Evolutionary conservation across 2,888 invertebrate species (phyloP).

Genomic region (Phragmatobia fuliginosa): DNA sequence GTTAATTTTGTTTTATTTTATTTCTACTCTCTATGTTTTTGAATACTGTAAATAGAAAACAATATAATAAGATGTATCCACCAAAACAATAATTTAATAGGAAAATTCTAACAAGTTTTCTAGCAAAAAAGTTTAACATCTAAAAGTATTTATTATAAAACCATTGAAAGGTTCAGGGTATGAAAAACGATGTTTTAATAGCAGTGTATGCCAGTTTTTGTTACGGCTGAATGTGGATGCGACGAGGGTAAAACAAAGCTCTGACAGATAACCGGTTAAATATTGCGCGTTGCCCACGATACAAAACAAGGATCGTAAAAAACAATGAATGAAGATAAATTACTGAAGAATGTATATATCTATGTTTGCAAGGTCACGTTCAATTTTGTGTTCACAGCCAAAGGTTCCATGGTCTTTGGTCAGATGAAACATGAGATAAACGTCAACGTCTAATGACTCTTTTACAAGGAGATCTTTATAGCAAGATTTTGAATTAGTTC

Average conservation of each 20-base stretch:
- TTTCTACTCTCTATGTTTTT: no score
- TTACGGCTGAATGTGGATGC: slow-evolving; percentile 10
- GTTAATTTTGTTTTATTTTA: no score
- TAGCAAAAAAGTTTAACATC: not conserved
- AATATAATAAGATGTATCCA: not conserved
- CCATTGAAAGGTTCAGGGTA: slow-evolving; percentile 7
- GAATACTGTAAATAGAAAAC: no score
- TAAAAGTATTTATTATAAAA: slow-evolving; percentile 6
- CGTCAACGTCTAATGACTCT: not conserved
- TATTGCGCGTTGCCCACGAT: slow-evolving; percentile 12
- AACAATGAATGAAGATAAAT: slow-evolving; percentile 19
- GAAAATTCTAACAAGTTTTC: not conserved
- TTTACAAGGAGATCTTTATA: not conserved
- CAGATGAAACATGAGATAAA: not conserved
- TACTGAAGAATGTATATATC: not conserved
- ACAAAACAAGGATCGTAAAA: slow-evolving; percentile 10
- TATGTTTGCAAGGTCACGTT: not conserved
- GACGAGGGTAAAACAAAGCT: slow-evolving; percentile 21
- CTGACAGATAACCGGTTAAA: slow-evolving; percentile 17
- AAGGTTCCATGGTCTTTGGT: not conserved
- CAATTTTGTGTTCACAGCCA: not conserved
- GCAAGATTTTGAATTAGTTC: no score
- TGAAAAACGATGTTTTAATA: slow-evolving; percentile 18
- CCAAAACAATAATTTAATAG: no score
- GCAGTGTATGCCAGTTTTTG: slow-evolving; percentile 17